Evolutionary conservation across 2,888 invertebrate species (phyloP), one percentile per base, ranked within the genome.

Genomic region (Torymus aiolomorphi): DNA sequence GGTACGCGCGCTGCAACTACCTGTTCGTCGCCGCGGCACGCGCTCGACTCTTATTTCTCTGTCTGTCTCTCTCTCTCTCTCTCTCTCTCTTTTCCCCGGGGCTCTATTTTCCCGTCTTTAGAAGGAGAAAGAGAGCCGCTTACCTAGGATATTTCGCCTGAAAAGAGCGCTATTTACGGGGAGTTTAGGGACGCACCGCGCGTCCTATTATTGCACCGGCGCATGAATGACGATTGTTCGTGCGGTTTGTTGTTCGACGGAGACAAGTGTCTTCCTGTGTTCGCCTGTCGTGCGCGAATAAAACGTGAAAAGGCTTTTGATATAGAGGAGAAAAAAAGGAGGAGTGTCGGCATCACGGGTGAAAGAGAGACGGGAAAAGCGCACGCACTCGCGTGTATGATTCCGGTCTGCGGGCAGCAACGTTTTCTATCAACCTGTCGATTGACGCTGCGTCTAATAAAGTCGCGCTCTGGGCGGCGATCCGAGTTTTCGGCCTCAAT

Each of bases 1-100:
- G 72, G n/a, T 82, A 80, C 84, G 84, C 84, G 84, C n/a, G n/a
- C 42, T 42, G 42, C 81, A 80, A 82, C 81, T 80, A 82, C 81
- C 81, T 82, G 81, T 82, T 82, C 76, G 79, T 65, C 66, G 66
- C 51, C 42, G 18, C 69, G 76, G 76, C 81, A 80, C 81, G 79
- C 85, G 83, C 82, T 57, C 63, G 67, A 31, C 74, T 80, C 76
- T 80, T 70, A 20, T 31, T 42, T 42, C 18, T 76, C 77, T 62
- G 56, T 56, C 67, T 73, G 20, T 65, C 24, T 13, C 54, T 18
- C 49, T 49, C 31, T 49, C 65, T 70, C n/a, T 56, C 67, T 73
- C 13, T 65, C 24, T 13, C 54, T 18, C 67, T 52, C 57, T 65
- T 54, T 63, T 31, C 65, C 65, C 16, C 49, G 74, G 18, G 62